Evolutionary conservation across 1,140 invertebrate species (phyloP).

Genomic region (Diplogasteroides magnus): DNA sequence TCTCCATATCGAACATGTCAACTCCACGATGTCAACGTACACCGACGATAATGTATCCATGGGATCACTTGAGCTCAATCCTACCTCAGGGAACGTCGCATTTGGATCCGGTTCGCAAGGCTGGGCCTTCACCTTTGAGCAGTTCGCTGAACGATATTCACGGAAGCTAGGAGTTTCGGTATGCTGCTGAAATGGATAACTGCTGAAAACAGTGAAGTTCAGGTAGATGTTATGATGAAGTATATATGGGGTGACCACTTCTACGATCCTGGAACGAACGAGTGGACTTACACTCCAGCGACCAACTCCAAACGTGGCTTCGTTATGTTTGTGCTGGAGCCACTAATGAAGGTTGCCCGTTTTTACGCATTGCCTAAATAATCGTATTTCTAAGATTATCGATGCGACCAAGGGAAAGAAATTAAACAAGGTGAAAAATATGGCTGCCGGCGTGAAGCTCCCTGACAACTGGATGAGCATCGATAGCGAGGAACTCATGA

Average conservation of each 20-base stretch:
- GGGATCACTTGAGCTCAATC: slow-evolving; percentile 93
- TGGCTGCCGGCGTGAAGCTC: slow-evolving; percentile 80
- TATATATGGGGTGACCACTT: slow-evolving; percentile 88
- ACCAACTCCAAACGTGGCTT: slow-evolving; percentile 84
- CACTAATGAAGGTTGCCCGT: slow-evolving; percentile 78
- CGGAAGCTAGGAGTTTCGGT: slow-evolving; percentile 72
- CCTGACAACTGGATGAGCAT: slow-evolving; percentile 91
- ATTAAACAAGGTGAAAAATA: slow-evolving; percentile 81
- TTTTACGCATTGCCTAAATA: neutral
- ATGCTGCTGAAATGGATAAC: neutral
- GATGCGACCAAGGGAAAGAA: slow-evolving; percentile 95
- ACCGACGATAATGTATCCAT: slow-evolving; percentile 91
- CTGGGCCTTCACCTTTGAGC: slow-evolving; percentile 98
- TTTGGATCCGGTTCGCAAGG: slow-evolving; percentile 97
- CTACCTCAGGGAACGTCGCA: slow-evolving; percentile 93
- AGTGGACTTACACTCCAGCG: slow-evolving; percentile 88
- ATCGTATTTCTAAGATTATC: slow-evolving; percentile 65
- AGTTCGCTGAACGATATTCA: slow-evolving; percentile 97
- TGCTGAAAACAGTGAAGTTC: slow-evolving; percentile 1
- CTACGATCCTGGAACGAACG: slow-evolving; percentile 93
- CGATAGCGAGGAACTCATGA: slow-evolving; percentile 63
- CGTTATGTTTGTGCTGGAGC: slow-evolving; percentile 94
- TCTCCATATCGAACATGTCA: slow-evolving; percentile 98
- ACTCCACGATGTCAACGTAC: slow-evolving; percentile 99
- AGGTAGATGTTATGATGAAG: slow-evolving; percentile 88